These are phyloP conservation scores for Megaceryle maxima DNA, from an alignment of 2,113 vertebrate genomes.

Conservation along the genomic window DNA sequence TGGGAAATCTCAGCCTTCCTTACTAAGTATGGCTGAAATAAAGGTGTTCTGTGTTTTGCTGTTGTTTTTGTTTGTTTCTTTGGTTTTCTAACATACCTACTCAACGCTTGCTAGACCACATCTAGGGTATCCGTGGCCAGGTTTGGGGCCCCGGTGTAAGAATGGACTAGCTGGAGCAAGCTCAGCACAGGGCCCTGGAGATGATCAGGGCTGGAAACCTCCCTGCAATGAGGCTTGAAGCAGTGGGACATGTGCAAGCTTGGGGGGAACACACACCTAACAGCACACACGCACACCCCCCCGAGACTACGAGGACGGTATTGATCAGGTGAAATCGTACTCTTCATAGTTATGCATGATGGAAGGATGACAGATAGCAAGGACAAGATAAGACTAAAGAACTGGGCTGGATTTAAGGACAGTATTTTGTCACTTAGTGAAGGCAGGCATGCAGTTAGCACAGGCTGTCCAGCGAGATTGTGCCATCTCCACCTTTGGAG, in stretches of 20 bases:
- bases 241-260: neutral
- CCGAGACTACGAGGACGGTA: rapidly evolving
- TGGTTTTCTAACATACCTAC: neutral
- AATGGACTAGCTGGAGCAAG: neutral
- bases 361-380: no score
- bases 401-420: neutral
- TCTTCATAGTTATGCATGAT: rapidly evolving
- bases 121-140: no score
- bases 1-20: neutral
- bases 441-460: neutral
- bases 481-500: neutral
- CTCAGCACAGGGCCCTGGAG: rapidly evolving
- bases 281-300: neutral
- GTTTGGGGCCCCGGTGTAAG: no score
- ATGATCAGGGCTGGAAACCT: neutral
- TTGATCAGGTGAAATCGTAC: neutral
- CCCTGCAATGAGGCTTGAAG: rapidly evolving
- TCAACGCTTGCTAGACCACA: rapidly evolving
- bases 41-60: neutral
- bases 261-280: rapidly evolving
- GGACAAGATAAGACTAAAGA: neutral
- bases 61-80: neutral
- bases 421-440: neutral
- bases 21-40: neutral
- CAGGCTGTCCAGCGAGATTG: neutral